Conservation (phyloP, 1,140 invertebrate genomes). For the Micrasema minimum region DNA sequence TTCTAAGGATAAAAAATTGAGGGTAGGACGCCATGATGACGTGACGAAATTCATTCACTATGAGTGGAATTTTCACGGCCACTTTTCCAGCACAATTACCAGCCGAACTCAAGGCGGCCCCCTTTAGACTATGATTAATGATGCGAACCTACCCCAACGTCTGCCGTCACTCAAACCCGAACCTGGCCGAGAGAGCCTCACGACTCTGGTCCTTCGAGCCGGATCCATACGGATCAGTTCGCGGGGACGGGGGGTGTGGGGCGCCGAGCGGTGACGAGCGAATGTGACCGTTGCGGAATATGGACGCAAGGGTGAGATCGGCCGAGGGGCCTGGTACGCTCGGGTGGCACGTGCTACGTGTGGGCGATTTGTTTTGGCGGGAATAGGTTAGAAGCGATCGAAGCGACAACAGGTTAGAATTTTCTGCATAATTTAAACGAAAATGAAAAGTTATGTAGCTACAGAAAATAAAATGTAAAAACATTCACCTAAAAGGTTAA, state of each 20-base stretch:
- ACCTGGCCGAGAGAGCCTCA: background rate
- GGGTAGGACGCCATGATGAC: background rate
- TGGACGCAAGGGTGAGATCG: background rate
- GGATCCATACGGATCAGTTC: background rate
- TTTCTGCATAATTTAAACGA: too few species aligned
- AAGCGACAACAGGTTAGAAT: constrained; percentile 22
- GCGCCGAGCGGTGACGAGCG: background rate
- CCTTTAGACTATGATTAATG: constrained; percentile 31
- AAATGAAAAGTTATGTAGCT: too few species aligned
- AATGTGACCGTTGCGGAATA: background rate
- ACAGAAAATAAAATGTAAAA: too few species aligned
- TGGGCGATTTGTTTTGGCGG: constrained; percentile 28
- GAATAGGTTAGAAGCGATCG: background rate
- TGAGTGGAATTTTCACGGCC: background rate
- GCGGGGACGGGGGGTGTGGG: background rate
- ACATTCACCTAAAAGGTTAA: too few species aligned
- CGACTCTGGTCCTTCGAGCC: constrained; percentile 10
- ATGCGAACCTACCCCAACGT: constrained; percentile 33
- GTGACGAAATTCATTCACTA: constrained; percentile 4
- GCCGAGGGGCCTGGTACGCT: background rate
- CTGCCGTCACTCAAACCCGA: background rate
- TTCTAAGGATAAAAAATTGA: too few species aligned
- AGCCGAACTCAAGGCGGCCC: constrained; percentile 8
- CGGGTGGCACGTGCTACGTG: constrained; percentile 2
- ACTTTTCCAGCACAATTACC: constrained; percentile 22